A percentile compares a stretch with the other conserved stretches of the same genome.
Conservation (phyloP, 35 echinoderm and acorn worm species). For the Heliocidaris erythrogramma region DNA sequence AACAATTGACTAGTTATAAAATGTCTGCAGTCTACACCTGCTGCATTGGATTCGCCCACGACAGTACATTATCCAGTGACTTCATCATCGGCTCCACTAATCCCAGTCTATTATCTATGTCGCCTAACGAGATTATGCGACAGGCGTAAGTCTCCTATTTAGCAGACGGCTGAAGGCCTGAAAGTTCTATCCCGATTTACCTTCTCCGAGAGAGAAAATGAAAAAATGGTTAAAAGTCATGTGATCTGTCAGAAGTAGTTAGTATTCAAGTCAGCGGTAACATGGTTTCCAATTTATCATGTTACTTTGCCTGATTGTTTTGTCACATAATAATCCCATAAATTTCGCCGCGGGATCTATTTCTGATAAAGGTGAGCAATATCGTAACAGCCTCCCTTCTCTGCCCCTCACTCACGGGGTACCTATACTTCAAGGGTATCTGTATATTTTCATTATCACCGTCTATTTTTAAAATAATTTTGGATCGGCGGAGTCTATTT, state of each 20-base stretch:
- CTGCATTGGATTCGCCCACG: neutral
- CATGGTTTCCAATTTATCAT: conserved; percentile 31
- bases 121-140: conserved; percentile 46
- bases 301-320: neutral
- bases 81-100: conserved; percentile 29
- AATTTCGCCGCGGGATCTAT: neutral
- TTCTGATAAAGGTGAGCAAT: conserved; percentile 21
- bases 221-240: neutral
- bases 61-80: neutral
- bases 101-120: conserved; percentile 45
- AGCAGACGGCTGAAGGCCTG: conserved; percentile 22
- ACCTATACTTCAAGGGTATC: neutral
- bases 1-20: neutral
- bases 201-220: neutral
- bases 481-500: neutral
- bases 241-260: conserved; percentile 5
- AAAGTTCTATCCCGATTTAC: neutral
- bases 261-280: neutral
- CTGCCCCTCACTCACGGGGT: neutral
- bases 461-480: neutral
- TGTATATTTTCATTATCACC: neutral
- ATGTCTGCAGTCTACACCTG: neutral
- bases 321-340: conserved; percentile 16
- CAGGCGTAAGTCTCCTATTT: conserved; percentile 26
- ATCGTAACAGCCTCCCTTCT: neutral